These are phyloP conservation scores for Melanostigma gelatinosum DNA, from an alignment of 2,113 vertebrate genomes.

Conservation along the genomic window DNA sequence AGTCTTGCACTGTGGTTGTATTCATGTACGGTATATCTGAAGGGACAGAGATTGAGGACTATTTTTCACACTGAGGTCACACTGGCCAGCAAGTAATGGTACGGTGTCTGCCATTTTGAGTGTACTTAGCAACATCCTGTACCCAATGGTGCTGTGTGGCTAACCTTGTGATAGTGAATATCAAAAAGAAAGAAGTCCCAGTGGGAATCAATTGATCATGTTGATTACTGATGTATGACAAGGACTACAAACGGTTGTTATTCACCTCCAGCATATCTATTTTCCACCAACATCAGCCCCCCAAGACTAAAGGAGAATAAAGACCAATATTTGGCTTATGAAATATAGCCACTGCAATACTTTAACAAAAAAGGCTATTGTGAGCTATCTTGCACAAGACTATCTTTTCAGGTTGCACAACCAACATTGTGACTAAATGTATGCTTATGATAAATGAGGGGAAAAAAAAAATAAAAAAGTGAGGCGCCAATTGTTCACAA, in stretches of 20 bases:
- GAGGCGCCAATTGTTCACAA: neutral
- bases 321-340: neutral
- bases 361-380: neutral
- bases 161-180: neutral
- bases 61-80: neutral
- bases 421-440: neutral
- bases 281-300: neutral
- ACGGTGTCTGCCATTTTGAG: neutral
- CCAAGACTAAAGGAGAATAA: neutral
- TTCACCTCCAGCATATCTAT: neutral
- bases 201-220: neutral
- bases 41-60: neutral
- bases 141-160: neutral
- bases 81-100: neutral
- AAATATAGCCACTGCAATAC: neutral
- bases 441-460: neutral
- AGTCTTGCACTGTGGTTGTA: neutral
- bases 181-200: neutral
- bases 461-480: no score
- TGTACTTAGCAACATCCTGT: neutral
- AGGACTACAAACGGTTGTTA: neutral
- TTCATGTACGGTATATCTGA: neutral
- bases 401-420: slow-evolving; percentile 12
- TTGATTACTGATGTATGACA: neutral
- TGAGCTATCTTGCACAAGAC: slow-evolving; percentile 21